Evolutionary conservation across 2,888 invertebrate species (phyloP).

Genomic region (Tenthredo amoena): DNA sequence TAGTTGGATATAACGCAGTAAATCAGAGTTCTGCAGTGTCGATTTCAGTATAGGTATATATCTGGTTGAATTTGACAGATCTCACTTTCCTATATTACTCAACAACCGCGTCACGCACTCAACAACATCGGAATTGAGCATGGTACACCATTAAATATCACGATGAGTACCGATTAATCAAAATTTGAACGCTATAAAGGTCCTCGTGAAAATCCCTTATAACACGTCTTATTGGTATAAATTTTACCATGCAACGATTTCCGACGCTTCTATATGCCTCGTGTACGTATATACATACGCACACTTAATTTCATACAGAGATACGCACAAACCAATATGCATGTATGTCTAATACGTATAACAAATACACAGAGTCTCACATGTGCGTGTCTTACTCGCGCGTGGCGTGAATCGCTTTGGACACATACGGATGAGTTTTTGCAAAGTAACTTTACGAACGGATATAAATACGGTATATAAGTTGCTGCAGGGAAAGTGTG

Average conservation of each 20-base stretch:
- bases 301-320: neutral
- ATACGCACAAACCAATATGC: neutral
- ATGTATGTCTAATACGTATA: neutral
- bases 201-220: neutral
- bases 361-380: neutral
- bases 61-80: slow-evolving; percentile 16
- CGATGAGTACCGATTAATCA: neutral
- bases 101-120: neutral
- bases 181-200: neutral
- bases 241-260: neutral
- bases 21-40: neutral
- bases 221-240: neutral
- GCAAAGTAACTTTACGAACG: slow-evolving; percentile 35
- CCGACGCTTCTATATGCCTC: neutral
- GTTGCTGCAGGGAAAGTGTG: slow-evolving; percentile 74
- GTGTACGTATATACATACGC: neutral
- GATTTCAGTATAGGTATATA: neutral
- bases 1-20: neutral
- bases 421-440: slow-evolving; percentile 43
- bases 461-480: slow-evolving; percentile 16
- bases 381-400: slow-evolving; percentile 3
- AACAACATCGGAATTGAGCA: neutral
- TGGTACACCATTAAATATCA: neutral
- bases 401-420: slow-evolving; percentile 35
- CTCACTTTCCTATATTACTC: slow-evolving; percentile 38